Evolutionary conservation across 2,113 vertebrate species (phyloP).

Genomic region (Erythrolamprus reginae): DNA sequence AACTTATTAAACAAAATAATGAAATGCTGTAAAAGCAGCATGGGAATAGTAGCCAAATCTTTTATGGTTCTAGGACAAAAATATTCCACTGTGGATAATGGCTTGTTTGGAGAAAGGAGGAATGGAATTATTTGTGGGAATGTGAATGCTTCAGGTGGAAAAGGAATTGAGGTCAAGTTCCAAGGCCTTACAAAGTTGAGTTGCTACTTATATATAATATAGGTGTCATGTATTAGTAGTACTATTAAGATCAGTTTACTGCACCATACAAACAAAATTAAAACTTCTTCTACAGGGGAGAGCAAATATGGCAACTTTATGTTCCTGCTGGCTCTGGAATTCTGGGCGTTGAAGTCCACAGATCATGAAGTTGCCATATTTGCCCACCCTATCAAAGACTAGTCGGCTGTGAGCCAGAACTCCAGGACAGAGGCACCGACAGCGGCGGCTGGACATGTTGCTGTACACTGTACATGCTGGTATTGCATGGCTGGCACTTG

Average conservation of each 20-base stretch:
- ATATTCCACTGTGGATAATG: neutral
- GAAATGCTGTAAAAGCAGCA: slow-evolving; percentile 75
- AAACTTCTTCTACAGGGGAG: neutral
- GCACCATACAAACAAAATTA: neutral
- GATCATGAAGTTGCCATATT: neutral
- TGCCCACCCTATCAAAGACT: too few relatives aligned
- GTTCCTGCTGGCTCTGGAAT: neutral
- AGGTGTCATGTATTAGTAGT: neutral
- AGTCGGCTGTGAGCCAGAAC: too few relatives aligned
- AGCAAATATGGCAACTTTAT: neutral
- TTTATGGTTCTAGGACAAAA: slow-evolving; percentile 73
- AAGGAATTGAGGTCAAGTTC: too few relatives aligned
- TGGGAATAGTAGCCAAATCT: slow-evolving; percentile 69
- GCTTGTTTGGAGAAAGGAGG: slow-evolving; percentile 55
- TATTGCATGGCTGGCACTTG: too few relatives aligned
- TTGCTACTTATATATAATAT: neutral
- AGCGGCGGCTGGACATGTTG: too few relatives aligned
- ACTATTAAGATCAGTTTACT: slow-evolving; percentile 7
- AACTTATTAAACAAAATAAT: slow-evolving; percentile 84
- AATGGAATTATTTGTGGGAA: slow-evolving; percentile 49
- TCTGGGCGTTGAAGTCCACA: neutral
- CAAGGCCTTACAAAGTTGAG: too few relatives aligned
- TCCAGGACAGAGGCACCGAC: too few relatives aligned
- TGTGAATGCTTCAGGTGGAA: slow-evolving; percentile 8
- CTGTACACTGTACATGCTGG: too few relatives aligned